Conservation (phyloP, 2,113 vertebrate genomes). For the Pachycephala philippinensis region DNA sequence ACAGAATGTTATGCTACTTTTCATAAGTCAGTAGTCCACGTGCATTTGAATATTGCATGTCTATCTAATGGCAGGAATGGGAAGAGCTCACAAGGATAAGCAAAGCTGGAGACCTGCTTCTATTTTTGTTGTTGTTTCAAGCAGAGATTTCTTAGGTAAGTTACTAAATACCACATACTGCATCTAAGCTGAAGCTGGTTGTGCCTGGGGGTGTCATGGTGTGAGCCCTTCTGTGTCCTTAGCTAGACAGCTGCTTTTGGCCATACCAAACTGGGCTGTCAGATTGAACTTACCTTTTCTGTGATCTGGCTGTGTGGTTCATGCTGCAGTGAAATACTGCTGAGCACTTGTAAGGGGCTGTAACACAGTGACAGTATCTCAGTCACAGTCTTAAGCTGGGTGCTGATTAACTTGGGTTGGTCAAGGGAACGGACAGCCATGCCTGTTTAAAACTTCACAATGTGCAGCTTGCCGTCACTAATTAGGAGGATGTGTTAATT, state of each 20-base stretch:
- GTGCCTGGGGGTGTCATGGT: not conserved
- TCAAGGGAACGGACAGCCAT: not conserved
- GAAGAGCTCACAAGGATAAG: not conserved
- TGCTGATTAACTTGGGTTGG: not conserved
- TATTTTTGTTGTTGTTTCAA: not conserved
- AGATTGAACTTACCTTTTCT: not conserved
- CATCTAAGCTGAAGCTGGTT: not conserved
- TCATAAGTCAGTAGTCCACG: not conserved
- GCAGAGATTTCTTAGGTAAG: not conserved
- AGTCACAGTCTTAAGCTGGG: not conserved
- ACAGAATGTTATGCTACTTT: not conserved
- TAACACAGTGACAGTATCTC: not conserved
- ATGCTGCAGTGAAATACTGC: not conserved
- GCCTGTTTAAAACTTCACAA: not conserved
- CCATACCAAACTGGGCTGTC: rapidly evolving
- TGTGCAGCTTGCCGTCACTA: not conserved
- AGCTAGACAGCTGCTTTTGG: not conserved
- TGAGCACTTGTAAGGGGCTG: not conserved
- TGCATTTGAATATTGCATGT: not conserved
- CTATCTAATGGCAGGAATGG: not conserved
- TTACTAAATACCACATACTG: not conserved
- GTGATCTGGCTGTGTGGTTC: not conserved
- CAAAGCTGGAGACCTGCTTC: not conserved
- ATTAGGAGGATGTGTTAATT: not conserved
- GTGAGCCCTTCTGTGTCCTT: not conserved